Percentiles rank a stretch among this genome's conserved stretches.
Evolutionary conservation across 2,888 invertebrate genomes (phyloP).

Genomic region (Eudasyphora cyanicolor): DNA sequence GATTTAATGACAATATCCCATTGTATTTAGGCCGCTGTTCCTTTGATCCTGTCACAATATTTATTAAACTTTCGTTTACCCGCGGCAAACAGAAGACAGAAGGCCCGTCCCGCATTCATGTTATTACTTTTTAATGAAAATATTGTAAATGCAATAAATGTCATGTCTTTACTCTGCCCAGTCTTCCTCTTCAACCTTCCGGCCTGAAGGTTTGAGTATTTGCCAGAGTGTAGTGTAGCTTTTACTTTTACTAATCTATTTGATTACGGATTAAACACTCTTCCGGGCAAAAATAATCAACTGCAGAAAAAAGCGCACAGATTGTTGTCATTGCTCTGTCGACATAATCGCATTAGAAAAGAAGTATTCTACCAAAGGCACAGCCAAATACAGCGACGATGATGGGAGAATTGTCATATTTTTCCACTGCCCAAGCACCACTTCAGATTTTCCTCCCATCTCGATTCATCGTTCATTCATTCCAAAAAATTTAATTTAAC

Average conservation of each 20-base stretch:
- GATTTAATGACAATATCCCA: too few species aligned
- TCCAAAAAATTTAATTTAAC: slow-evolving; percentile 76
- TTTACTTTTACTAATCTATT: slow-evolving; percentile 54
- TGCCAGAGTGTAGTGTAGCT: not conserved
- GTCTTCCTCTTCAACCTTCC: too few species aligned
- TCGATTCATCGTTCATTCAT: slow-evolving; percentile 3
- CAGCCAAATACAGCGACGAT: not conserved
- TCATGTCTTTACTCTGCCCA: not conserved
- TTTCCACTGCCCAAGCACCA: not conserved
- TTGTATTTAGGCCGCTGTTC: too few species aligned
- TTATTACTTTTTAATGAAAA: slow-evolving; percentile 32
- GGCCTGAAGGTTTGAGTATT: not conserved
- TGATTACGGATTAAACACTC: slow-evolving; percentile 63
- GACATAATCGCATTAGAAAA: slow-evolving; percentile 61
- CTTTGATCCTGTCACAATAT: not conserved
- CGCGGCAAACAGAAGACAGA: not conserved
- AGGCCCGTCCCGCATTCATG: not conserved
- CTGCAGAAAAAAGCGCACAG: slow-evolving; percentile 15
- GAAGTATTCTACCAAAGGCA: not conserved
- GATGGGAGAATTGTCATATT: slow-evolving; percentile 1
- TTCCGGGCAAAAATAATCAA: not conserved
- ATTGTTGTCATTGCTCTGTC: slow-evolving; percentile 54
- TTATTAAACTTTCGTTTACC: not conserved
- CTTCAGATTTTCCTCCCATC: not conserved
- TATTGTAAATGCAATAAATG: slow-evolving; percentile 32